Percentiles rank a stretch among this genome's conserved stretches.
phyloP scores from a whole-genome alignment of 2,888 invertebrate species.

The Enchytraeus crypticus region DNA sequence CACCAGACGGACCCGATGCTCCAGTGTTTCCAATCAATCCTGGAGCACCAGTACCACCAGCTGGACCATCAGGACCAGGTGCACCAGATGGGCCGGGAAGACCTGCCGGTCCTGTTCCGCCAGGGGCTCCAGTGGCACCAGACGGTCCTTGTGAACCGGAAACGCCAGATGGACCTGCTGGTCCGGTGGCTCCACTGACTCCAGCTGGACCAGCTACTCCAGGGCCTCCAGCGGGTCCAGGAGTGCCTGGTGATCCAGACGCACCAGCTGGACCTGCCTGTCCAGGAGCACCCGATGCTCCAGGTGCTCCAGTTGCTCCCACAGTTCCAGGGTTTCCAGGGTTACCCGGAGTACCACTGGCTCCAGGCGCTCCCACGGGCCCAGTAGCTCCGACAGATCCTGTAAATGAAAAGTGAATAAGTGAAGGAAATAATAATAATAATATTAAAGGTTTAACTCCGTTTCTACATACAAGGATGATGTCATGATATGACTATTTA shows the following conservation, averaged over 20 bases:
- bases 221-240: slow-evolving; percentile 18
- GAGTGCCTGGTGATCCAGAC: slow-evolving; percentile 20
- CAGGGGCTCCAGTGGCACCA: not conserved
- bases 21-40: slow-evolving; percentile 6
- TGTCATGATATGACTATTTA: too few relatives aligned
- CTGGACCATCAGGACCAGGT: slow-evolving; percentile 1
- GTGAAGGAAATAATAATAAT: too few relatives aligned
- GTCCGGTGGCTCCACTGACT: slow-evolving; percentile 1
- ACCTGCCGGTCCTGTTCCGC: not conserved
- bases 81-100: not conserved
- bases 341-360: slow-evolving; percentile 7
- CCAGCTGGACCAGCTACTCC: slow-evolving; percentile 16
- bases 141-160: slow-evolving; percentile 13
- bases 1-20: slow-evolving; percentile 7
- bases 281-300: slow-evolving; percentile 11
- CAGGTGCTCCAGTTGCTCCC: slow-evolving; percentile 17
- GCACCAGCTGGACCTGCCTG: slow-evolving; percentile 17
- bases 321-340: slow-evolving; percentile 14
- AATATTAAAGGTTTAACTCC: too few relatives aligned
- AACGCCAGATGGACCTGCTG: slow-evolving; percentile 14
- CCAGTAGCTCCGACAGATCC: slow-evolving; percentile 12
- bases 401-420: too few relatives aligned
- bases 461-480: too few relatives aligned
- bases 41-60: not conserved
- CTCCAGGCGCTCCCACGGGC: slow-evolving; percentile 13